phyloP scores from a whole-genome alignment of 2,888 invertebrate species.

The Drosophila tripunctata region DNA sequence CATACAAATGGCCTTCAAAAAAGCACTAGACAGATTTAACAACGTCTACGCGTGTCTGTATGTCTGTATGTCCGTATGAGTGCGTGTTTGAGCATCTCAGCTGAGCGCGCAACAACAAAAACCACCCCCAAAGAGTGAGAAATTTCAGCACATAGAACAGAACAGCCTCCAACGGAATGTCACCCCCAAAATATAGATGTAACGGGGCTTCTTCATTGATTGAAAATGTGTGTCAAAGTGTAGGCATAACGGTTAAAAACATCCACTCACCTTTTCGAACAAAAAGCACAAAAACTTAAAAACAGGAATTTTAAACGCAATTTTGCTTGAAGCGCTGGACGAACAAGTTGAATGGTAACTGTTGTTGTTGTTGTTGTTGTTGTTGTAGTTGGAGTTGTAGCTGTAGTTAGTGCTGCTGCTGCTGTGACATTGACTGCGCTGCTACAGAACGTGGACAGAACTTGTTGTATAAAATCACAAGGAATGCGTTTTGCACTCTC shows the following conservation, averaged over 20 bases:
- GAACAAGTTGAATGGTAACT: constrained; percentile 36
- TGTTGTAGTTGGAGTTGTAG: constrained; percentile 11
- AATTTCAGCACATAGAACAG: constrained; percentile 39
- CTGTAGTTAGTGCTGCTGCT: constrained; percentile 8
- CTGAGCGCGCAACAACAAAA: constrained; percentile 53
- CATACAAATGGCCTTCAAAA: constrained; percentile 52
- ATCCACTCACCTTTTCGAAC: constrained; percentile 50
- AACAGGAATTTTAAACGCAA: constrained; percentile 23
- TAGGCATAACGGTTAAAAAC: constrained; percentile 30
- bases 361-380: constrained; percentile 16
- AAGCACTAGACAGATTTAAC: constrained; percentile 1
- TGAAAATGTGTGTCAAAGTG: constrained; percentile 61
- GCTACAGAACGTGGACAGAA: constrained; percentile 5
- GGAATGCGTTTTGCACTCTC: constrained; percentile 34
- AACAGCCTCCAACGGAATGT: constrained; percentile 57
- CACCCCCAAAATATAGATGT: constrained; percentile 52
- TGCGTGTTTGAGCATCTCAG: constrained; percentile 22
- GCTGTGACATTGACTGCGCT: constrained; percentile 9
- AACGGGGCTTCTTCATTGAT: constrained; percentile 34
- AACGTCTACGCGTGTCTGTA: background rate
- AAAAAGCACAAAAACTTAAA: constrained; percentile 7
- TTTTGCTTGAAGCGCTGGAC: constrained; percentile 37
- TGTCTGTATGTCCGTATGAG: background rate
- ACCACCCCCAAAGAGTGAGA: constrained; percentile 46
- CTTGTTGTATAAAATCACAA: constrained; percentile 15